phyloP scores from a whole-genome alignment of 2,113 vertebrate species.

The Sorex fumeus region DNA sequence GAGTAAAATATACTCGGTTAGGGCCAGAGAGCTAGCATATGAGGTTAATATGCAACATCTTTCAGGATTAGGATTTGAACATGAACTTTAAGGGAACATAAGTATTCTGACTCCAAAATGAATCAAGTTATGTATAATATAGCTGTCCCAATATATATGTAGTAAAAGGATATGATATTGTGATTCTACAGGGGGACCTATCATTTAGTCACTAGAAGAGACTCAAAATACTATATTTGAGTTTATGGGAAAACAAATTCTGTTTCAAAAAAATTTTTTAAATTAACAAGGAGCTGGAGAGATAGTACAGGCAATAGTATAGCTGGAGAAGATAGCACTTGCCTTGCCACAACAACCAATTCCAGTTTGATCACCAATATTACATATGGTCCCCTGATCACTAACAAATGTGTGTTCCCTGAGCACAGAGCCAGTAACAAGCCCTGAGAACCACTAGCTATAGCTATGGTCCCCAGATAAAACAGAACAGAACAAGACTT shows the following conservation, averaged over 20 bases:
- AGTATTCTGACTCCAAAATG: not conserved
- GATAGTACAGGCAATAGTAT: no score
- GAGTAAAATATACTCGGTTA: not conserved
- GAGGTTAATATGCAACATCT: not conserved
- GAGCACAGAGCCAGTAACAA: no score
- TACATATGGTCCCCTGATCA: no score
- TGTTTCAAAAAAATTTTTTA: not conserved
- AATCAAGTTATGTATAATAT: not conserved
- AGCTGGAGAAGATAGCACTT: no score
- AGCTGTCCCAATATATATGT: not conserved
- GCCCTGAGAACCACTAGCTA: no score
- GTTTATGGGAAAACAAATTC: constrained; percentile 8
- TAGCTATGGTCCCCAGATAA: no score
- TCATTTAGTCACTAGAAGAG: not conserved
- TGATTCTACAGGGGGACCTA: not conserved
- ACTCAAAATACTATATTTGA: constrained; percentile 44
- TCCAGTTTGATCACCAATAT: no score
- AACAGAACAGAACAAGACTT: not conserved
- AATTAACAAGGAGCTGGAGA: no score
- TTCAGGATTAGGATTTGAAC: not conserved
- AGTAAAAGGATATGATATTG: not conserved
- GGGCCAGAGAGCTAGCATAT: no score
- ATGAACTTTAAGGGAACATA: not conserved
- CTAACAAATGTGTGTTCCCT: no score
- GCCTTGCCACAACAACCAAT: no score